Percentiles rank a stretch among this genome's conserved stretches.
Evolutionary conservation across 2,113 vertebrate species (phyloP).

Genomic region (Carassius auratus): DNA sequence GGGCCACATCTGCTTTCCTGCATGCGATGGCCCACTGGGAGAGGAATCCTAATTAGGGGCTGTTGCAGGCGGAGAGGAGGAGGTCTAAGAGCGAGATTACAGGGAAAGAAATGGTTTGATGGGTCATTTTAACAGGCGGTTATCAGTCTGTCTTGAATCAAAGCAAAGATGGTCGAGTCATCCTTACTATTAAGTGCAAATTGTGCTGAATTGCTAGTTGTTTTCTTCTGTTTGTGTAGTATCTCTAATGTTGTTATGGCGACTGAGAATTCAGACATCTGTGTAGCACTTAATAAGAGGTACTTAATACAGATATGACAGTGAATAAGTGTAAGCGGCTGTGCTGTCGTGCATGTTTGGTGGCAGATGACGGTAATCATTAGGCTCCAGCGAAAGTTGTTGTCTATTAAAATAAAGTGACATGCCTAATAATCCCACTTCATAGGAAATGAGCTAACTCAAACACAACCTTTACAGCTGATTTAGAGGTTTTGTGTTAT

Average conservation of each 20-base stretch:
- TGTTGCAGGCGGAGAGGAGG: slow-evolving; percentile 6
- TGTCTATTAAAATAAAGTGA: neutral
- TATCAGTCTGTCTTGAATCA: slow-evolving; percentile 19
- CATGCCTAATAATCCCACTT: neutral
- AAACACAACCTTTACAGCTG: neutral
- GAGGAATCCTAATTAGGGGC: slow-evolving; percentile 62
- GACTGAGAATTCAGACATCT: slow-evolving; percentile 11
- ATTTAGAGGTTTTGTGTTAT: neutral
- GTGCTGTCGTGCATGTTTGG: neutral
- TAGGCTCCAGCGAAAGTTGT: too few species aligned
- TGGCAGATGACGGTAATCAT: neutral
- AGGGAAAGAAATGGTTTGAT: slow-evolving; percentile 8
- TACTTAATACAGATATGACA: slow-evolving; percentile 4
- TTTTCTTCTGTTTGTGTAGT: neutral
- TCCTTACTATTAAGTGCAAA: neutral
- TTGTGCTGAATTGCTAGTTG: neutral
- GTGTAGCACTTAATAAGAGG: slow-evolving; percentile 13
- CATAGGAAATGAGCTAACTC: neutral
- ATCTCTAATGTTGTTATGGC: slow-evolving; percentile 8
- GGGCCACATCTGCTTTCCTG: slow-evolving; percentile 78
- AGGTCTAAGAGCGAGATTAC: neutral
- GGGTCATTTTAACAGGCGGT: neutral
- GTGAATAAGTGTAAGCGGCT: neutral
- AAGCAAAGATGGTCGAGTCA: neutral
- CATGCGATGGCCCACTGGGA: slow-evolving; percentile 67